Base-by-base conservation (phyloP, 2,888 invertebrate genomes). In the Elegia similella region DNA sequence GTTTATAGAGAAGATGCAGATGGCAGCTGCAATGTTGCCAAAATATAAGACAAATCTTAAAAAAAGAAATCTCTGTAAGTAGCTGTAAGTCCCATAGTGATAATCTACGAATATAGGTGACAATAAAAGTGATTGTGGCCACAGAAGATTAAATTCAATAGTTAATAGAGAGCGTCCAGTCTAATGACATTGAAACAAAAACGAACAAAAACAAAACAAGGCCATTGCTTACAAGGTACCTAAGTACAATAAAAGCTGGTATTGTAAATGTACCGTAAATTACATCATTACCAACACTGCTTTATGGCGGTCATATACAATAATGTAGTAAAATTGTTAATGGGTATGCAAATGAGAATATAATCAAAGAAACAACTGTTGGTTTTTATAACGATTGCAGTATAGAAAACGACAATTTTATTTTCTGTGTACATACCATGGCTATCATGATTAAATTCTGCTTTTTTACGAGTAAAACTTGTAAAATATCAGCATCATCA, bases 241-340 rank as follows among this genome's bases (percentile, higher is more conserved):
- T 5, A 23, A 38, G 38, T 38, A 38, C 38, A n/a, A 38, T 38
- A 38, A 38, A 38, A 38, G 38, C 38, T 38, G 38, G 38, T 38
- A 38, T 38, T 38, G 38, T 38, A 38, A 38, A 38, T 38, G 38
- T 38, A 38, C 44, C 16, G 16, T 30, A 48, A 48, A 32, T 48
- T 48, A 48, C 48, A 32, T 48, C 30, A 48, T 47, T 38, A 38
- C 38, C 13, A 32, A 13, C 32, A 32, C 32, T 6, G 48, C 48
- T 48, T 32, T 48, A 48, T 48, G 13, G 15, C 32, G 48, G 48
- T 15, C n/a, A 32, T 46, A 23, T 32, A 32, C 32, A 48, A 15
- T 32, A 30, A 48, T n/a, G 32, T 32, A 23, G 29, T 42, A 42
- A 42, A 52, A 52, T 29, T 29, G 13, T 52, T 52, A 34, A 52